Evolutionary conservation across 2,888 invertebrate genomes (phyloP).

Genomic region (Dinocampus coccinellae): DNA sequence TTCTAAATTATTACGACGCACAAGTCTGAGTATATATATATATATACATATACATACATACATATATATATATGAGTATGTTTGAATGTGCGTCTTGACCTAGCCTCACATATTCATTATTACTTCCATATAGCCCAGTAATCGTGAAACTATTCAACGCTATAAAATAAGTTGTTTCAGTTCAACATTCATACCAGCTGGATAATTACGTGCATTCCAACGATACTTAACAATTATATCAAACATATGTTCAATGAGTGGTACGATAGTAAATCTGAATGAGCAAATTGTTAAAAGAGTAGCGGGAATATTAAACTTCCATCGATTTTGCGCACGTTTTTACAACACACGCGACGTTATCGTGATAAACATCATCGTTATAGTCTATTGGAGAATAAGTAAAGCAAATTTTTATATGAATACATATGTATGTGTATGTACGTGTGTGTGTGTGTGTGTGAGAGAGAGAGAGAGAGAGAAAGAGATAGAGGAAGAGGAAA

Average conservation of each 20-base stretch:
- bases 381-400: slow-evolving; percentile 26
- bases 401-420: slow-evolving; percentile 32
- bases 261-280: slow-evolving; percentile 25
- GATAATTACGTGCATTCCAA: slow-evolving; percentile 22
- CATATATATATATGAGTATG: background rate
- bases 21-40: background rate
- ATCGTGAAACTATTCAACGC: background rate
- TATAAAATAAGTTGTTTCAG: background rate
- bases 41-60: background rate
- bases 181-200: background rate
- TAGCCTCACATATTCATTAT: slow-evolving; percentile 38
- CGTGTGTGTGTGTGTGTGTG: background rate
- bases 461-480: background rate
- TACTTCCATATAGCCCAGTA: background rate
- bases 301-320: too few species aligned
- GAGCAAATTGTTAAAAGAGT: slow-evolving; percentile 25
- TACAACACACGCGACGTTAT: slow-evolving; percentile 30
- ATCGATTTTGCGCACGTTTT: background rate
- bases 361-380: slow-evolving; percentile 32
- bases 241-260: slow-evolving; percentile 11
- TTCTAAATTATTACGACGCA: slow-evolving; percentile 51
- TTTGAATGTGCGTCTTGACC: slow-evolving; percentile 48
- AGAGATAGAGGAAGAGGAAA: background rate
- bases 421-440: background rate
- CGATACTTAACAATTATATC: background rate